These are phyloP conservation scores for Sebastes variabilis DNA, from an alignment of 2,797 vertebrate genomes.

Conservation along the genomic window DNA sequence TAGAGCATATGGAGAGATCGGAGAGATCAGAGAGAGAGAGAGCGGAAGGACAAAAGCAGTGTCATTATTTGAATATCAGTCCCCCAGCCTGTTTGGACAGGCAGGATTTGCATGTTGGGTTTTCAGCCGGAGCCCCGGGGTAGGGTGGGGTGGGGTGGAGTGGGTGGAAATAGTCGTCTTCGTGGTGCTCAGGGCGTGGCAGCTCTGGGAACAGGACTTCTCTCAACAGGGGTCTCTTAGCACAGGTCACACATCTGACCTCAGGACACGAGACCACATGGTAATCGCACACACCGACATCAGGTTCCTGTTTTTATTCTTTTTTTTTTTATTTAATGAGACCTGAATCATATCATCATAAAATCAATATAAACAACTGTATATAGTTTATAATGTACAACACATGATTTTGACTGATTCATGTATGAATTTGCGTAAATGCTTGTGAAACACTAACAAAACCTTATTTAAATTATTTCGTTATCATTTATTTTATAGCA, in stretches of 20 bases:
- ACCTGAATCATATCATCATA: neutral
- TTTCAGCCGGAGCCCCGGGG: slow-evolving; percentile 60
- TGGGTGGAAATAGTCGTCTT: slow-evolving; percentile 54
- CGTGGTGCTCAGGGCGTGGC: slow-evolving; percentile 66
- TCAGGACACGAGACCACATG: slow-evolving; percentile 18
- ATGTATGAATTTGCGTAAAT: neutral
- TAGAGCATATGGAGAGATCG: slow-evolving; percentile 47
- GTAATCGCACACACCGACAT: neutral
- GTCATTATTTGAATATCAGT: slow-evolving; percentile 71
- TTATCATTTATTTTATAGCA: neutral
- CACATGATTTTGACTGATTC: neutral
- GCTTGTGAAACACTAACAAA: neutral
- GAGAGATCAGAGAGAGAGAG: slow-evolving; percentile 28
- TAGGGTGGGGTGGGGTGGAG: slow-evolving; percentile 23
- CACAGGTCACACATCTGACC: slow-evolving; percentile 45
- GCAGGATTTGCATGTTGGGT: slow-evolving; percentile 75
- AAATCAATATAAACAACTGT: neutral
- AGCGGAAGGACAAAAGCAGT: slow-evolving; percentile 51
- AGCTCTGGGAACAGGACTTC: slow-evolving; percentile 47
- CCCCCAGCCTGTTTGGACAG: slow-evolving; percentile 70
- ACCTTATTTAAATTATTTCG: neutral
- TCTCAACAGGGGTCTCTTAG: slow-evolving; percentile 25
- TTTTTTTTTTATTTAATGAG: neutral
- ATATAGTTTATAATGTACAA: neutral
- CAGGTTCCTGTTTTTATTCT: neutral